Evolutionary conservation across 2,113 vertebrate genomes (phyloP).

Genomic region (Chrysemys picta): DNA sequence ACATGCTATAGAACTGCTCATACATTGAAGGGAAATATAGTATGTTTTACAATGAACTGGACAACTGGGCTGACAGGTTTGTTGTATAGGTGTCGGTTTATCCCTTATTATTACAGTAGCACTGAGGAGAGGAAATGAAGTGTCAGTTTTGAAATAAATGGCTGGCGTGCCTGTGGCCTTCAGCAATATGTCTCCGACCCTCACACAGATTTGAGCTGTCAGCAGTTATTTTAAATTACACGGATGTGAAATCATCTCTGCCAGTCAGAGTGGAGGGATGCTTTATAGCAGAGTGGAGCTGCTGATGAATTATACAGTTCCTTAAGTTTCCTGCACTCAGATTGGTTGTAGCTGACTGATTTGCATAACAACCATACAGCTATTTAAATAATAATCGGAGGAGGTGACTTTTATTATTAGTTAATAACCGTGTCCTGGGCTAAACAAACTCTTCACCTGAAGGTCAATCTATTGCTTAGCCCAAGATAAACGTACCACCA

Average conservation of each 20-base stretch:
- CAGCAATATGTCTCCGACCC: conserved; percentile 23
- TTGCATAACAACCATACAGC: not conserved
- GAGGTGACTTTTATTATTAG: not conserved
- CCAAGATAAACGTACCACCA: rapidly evolving
- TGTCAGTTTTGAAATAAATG: conserved; percentile 37
- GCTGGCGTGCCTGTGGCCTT: conserved; percentile 29
- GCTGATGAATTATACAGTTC: not conserved
- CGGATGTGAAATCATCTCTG: not conserved
- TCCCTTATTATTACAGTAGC: conserved; percentile 53
- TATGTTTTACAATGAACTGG: conserved; percentile 18
- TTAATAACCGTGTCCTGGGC: not conserved
- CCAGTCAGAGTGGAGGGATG: not conserved
- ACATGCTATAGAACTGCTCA: not conserved
- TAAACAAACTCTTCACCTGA: not conserved
- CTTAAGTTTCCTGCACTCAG: not conserved
- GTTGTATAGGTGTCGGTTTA: conserved; percentile 31
- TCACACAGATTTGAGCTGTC: conserved; percentile 34
- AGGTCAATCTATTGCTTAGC: not conserved
- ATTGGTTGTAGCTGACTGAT: not conserved
- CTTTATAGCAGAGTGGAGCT: not conserved
- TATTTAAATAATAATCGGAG: not conserved
- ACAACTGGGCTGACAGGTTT: conserved; percentile 37
- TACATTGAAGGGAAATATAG: conserved; percentile 23
- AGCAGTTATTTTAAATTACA: conserved; percentile 32
- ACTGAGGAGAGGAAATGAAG: conserved; percentile 29